Evolutionary conservation across 2,888 invertebrate genomes (phyloP), one percentile per base, ranked within the genome.

Genomic region (Oligia strigilis): DNA sequence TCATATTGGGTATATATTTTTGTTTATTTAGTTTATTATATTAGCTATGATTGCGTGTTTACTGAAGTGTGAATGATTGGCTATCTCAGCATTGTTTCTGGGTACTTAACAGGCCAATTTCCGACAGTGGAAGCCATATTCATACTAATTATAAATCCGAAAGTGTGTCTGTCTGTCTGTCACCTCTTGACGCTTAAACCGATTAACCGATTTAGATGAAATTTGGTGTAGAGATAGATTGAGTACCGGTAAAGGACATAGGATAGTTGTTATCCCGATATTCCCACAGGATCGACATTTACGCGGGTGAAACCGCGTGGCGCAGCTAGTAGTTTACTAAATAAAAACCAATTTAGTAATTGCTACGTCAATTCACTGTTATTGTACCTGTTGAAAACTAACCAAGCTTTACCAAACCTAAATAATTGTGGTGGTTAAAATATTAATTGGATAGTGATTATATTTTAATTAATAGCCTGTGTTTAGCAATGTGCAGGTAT

Each of bases 1-100:
- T 85, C 71, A 75, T 82, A 78, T 79, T 78, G 52, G 19, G 67
- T 55, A 49, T 71, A 52, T 78, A 46, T 78, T 49, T 74, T 82
- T 74, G 71, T 78, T 69, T 74, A 72, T 62, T 70, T 74, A 14
- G 66, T 67, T 29, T 78, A 78, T 78, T 58, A 75, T 75, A 75
- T 78, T 78, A 71, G 60, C 72, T 55, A n/a, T 78, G 70, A 78
- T 78, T 82, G 75, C 46, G 23, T 77, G 55, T 19, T 65, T 43
- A 65, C 64, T 78, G 78, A 11, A 60, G 64, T 52, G 4, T 14
- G 17, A 52, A n/a, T 43, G 29, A 83, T 83, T 82, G 58, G n/a
- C 36, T 71, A 11, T n/a, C 6, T 79, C 58, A 69, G 66, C 64
- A 52, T 58, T 75, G 23, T 60, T 66, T 71, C 29, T 76, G 52